phyloP scores from a whole-genome alignment of 92 coral and sea anemone species.

The Metridium senile region DNA sequence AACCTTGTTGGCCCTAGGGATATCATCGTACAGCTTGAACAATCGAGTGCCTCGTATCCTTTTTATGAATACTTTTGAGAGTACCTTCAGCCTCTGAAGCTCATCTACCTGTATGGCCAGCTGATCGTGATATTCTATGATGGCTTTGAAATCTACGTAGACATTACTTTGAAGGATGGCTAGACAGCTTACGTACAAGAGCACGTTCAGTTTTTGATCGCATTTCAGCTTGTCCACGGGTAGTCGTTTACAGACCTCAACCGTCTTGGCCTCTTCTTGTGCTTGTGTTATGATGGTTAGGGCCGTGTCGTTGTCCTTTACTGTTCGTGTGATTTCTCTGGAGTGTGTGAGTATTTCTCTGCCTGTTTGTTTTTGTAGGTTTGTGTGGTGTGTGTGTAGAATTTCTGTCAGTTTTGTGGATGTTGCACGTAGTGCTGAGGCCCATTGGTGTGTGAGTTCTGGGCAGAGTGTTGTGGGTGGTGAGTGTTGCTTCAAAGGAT shows the following conservation, averaged over 20 bases:
- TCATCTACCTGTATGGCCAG: not conserved
- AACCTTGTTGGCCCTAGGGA: not conserved
- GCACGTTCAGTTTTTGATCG: not conserved
- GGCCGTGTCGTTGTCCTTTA: no score
- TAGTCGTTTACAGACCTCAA: not conserved
- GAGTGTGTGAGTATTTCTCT: no score
- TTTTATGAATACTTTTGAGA: not conserved
- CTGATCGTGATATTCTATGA: not conserved
- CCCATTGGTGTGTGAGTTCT: no score
- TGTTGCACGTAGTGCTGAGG: no score
- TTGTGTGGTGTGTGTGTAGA: no score
- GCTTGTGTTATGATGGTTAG: no score
- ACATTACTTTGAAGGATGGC: not conserved
- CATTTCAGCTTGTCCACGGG: not conserved
- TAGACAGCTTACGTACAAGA: not conserved
- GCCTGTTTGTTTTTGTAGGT: no score
- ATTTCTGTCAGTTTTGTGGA: no score
- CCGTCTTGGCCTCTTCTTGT: not conserved
- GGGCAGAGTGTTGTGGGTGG: no score
- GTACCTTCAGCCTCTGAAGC: not conserved
- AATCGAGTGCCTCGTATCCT: not conserved
- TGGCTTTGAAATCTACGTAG: not conserved
- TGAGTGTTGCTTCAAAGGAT: not conserved
- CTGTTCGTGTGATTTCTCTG: no score
- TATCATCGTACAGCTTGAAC: not conserved